Evolutionary conservation across 2,888 invertebrate species (phyloP).

Genomic region (Netelia inedita): DNA sequence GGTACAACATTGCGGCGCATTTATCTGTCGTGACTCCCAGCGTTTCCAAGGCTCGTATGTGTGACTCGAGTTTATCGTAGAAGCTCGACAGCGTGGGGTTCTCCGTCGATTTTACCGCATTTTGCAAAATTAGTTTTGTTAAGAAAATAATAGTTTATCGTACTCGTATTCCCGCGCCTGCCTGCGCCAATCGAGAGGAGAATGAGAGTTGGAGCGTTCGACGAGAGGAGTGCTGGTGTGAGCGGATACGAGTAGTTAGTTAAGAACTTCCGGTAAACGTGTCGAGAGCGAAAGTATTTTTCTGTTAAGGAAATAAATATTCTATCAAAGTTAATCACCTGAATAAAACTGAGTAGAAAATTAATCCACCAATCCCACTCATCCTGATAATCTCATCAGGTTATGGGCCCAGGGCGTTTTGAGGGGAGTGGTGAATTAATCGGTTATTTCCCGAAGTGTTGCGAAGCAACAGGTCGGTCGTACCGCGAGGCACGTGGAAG

Average conservation of each 20-base stretch:
- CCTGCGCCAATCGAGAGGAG: constrained; percentile 11
- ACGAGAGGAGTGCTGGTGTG: too few species aligned
- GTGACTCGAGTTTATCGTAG: constrained; percentile 76
- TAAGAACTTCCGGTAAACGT: too few species aligned
- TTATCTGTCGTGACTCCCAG: constrained; percentile 71
- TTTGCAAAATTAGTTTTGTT: constrained; percentile 75
- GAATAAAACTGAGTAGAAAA: too few species aligned
- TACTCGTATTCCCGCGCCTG: constrained; percentile 41
- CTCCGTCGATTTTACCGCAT: constrained; percentile 52
- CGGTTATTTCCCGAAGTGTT: background rate
- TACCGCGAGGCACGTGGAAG: constrained; percentile 47
- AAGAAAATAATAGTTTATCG: too few species aligned
- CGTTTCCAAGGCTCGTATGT: constrained; percentile 72
- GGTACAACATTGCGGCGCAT: constrained; percentile 72
- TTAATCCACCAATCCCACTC: too few species aligned
- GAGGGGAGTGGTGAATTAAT: background rate
- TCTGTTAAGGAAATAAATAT: too few species aligned
- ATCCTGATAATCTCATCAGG: background rate
- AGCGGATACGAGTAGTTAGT: too few species aligned
- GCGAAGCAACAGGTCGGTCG: constrained; percentile 36
- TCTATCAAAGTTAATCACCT: too few species aligned
- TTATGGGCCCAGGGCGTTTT: constrained; percentile 24
- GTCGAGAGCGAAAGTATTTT: background rate
- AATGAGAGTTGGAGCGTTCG: too few species aligned
- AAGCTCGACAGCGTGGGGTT: constrained; percentile 65